Conservation (phyloP, 2,113 vertebrate genomes). For the Lontra canadensis region DNA sequence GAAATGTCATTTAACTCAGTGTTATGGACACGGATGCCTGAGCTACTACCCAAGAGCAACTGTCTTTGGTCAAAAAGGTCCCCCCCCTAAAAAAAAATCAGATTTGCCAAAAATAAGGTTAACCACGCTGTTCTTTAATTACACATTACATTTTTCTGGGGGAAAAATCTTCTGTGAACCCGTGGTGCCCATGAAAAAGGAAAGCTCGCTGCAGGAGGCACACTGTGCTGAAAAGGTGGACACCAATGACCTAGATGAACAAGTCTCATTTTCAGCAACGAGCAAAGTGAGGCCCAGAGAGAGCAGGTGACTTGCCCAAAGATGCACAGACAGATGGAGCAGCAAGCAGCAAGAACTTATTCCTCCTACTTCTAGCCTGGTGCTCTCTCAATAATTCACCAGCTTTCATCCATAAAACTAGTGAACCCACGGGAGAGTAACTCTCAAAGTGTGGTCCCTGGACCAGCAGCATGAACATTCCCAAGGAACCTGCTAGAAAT, state of each 20-base stretch:
- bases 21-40: background rate
- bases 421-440: background rate
- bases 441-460: background rate
- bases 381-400: background rate
- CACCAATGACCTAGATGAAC: background rate
- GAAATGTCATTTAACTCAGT: slow-evolving; percentile 9
- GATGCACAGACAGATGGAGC: background rate
- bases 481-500: background rate
- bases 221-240: background rate
- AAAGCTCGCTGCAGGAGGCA: background rate
- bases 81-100: slow-evolving; percentile 10
- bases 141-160: background rate
- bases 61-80: background rate
- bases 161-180: background rate
- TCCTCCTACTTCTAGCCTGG: background rate
- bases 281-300: background rate
- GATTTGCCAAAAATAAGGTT: background rate
- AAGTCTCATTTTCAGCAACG: background rate
- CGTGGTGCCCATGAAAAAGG: background rate
- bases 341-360: background rate
- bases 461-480: background rate
- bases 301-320: background rate
- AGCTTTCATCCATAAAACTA: background rate
- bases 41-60: background rate
- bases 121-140: background rate